Evolutionary conservation across 2,888 invertebrate species (phyloP).

Genomic region (Hypolimnas misippus): DNA sequence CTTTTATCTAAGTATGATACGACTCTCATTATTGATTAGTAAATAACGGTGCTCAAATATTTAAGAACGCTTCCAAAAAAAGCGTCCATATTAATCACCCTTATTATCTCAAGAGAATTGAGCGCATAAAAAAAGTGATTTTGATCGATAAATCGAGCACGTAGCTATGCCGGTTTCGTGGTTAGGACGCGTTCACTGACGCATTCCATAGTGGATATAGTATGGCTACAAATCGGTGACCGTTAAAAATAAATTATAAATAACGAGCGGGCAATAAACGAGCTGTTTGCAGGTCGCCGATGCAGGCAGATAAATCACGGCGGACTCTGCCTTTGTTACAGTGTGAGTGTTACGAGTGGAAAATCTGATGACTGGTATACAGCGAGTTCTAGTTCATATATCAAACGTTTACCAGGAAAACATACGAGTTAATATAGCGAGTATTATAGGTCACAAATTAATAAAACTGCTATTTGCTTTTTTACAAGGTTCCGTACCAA

Average conservation of each 20-base stretch:
- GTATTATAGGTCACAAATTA: not conserved
- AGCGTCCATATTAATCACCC: constrained; percentile 22
- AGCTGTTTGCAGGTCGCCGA: constrained; percentile 80
- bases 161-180: constrained; percentile 22
- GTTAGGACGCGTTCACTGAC: constrained; percentile 30
- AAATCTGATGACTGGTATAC: constrained; percentile 65
- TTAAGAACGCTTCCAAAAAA: constrained; percentile 8
- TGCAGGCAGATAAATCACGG: constrained; percentile 80
- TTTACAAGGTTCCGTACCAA: too few species aligned
- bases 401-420: not conserved
- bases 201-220: constrained; percentile 43
- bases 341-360: constrained; percentile 71
- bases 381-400: constrained; percentile 36
- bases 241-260: constrained; percentile 84
- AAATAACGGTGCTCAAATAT: constrained; percentile 21
- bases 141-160: constrained; percentile 31
- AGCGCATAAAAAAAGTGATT: constrained; percentile 26
- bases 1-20: constrained; percentile 1
- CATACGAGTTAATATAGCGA: constrained; percentile 11
- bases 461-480: not conserved
- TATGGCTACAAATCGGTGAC: constrained; percentile 74
- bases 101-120: constrained; percentile 25
- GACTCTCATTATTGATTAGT: constrained; percentile 12
- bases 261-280: constrained; percentile 82
- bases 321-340: constrained; percentile 57